Evolutionary conservation across 2,888 invertebrate genomes (phyloP).

Genomic region (Cataglyphis cursor): DNA sequence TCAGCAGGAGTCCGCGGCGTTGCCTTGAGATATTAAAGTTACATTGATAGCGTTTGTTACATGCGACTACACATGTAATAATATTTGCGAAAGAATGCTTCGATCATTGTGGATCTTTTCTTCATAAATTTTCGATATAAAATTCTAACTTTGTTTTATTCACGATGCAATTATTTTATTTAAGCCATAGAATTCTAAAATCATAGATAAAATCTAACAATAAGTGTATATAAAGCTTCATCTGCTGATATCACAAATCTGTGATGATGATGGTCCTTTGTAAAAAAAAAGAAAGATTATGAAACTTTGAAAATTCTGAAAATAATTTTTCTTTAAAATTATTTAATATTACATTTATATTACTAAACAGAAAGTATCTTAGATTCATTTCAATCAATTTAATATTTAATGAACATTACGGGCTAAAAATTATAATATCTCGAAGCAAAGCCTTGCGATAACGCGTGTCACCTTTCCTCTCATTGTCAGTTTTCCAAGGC

Average conservation of each 20-base stretch:
- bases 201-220: too few relatives aligned
- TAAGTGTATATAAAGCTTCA: too few relatives aligned
- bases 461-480: conserved; percentile 71
- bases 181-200: background rate
- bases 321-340: background rate
- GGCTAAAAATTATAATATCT: background rate
- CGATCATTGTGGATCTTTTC: background rate
- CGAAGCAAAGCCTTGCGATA: conserved; percentile 16
- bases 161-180: background rate
- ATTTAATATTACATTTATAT: background rate
- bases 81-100: background rate
- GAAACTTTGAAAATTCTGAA: background rate
- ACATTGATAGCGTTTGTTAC: background rate
- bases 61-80: background rate
- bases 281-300: background rate
- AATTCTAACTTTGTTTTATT: background rate
- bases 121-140: background rate
- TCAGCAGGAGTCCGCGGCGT: conserved; percentile 16
- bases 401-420: background rate
- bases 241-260: too few relatives aligned
- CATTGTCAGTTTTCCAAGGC: conserved; percentile 72
- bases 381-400: too few relatives aligned
- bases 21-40: conserved; percentile 33
- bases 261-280: too few relatives aligned
- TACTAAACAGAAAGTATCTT: background rate